Evolutionary conservation across 2,888 invertebrate genomes (phyloP).

Genomic region (Cordylochernes scorpioides): DNA sequence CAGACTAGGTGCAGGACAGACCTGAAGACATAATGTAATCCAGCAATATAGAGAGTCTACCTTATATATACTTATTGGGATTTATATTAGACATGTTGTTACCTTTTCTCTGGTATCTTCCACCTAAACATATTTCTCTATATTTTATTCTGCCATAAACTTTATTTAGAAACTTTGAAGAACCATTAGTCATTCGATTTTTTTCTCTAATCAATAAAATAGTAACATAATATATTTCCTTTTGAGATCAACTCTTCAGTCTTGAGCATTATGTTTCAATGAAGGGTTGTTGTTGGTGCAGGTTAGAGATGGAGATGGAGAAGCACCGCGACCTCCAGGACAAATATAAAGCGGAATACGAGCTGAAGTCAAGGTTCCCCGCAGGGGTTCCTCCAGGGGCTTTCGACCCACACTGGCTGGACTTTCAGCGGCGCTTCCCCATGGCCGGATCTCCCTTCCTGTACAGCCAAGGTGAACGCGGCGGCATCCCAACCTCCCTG

Average conservation of each 20-base stretch:
- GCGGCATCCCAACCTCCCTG: conserved; percentile 18
- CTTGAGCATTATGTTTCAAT: not conserved
- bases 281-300: conserved; percentile 20
- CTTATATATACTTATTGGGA: too few relatives aligned
- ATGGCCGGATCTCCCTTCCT: conserved; percentile 14
- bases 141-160: too few relatives aligned
- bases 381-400: conserved; percentile 26
- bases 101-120: too few relatives aligned
- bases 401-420: conserved; percentile 40
- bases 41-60: too few relatives aligned
- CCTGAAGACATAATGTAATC: too few relatives aligned
- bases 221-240: not conserved
- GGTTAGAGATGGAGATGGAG: conserved; percentile 39
- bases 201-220: too few relatives aligned
- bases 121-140: too few relatives aligned
- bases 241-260: too few relatives aligned
- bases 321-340: conserved; percentile 44
- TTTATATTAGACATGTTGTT: too few relatives aligned
- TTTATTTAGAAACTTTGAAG: not conserved
- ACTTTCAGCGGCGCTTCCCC: conserved; percentile 36
- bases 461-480: conserved; percentile 38
- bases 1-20: too few relatives aligned
- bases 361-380: conserved; percentile 27
- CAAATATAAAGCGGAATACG: conserved; percentile 56
- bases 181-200: not conserved